Percentiles rank a stretch among this genome's conserved stretches.
Conservation (phyloP, 2,797 vertebrate genomes). For the Mormyrops attenuatus region DNA sequence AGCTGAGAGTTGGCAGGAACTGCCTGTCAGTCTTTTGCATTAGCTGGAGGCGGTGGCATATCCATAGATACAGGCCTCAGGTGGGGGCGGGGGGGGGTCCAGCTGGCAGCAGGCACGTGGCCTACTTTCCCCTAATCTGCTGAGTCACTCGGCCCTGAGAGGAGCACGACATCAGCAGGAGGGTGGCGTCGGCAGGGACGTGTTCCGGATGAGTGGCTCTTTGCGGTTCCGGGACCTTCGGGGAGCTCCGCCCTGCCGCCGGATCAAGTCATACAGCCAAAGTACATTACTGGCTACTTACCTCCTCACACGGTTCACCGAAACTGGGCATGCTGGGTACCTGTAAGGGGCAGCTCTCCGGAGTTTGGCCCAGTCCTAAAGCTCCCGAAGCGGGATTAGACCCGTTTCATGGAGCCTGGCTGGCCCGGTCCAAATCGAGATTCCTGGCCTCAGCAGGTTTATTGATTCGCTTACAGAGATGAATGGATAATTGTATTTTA, state of each 20-base stretch:
- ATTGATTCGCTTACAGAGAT: not conserved
- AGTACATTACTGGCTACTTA: not conserved
- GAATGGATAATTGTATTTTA: not conserved
- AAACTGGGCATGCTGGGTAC: not conserved
- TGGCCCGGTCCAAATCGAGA: not conserved
- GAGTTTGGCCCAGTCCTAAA: not conserved
- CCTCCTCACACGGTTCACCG: not conserved
- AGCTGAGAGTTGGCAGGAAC: not conserved
- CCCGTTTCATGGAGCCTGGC: not conserved
- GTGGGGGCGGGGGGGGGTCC: not conserved
- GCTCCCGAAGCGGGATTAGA: not conserved
- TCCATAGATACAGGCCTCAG: not conserved
- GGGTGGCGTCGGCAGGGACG: not conserved
- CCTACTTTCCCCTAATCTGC: conserved; percentile 21
- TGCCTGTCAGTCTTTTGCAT: not conserved
- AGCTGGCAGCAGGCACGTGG: not conserved
- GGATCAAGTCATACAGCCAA: not conserved
- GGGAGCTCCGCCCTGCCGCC: not conserved
- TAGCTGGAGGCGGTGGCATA: not conserved
- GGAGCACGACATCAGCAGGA: not conserved
- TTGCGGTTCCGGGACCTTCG: not conserved
- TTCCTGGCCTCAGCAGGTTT: not conserved
- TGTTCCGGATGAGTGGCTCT: not conserved
- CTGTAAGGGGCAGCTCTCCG: not conserved
- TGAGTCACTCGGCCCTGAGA: conserved; percentile 33